Evolutionary conservation across 2,113 vertebrate species (phyloP).

Genomic region (Ploceus nigricollis): DNA sequence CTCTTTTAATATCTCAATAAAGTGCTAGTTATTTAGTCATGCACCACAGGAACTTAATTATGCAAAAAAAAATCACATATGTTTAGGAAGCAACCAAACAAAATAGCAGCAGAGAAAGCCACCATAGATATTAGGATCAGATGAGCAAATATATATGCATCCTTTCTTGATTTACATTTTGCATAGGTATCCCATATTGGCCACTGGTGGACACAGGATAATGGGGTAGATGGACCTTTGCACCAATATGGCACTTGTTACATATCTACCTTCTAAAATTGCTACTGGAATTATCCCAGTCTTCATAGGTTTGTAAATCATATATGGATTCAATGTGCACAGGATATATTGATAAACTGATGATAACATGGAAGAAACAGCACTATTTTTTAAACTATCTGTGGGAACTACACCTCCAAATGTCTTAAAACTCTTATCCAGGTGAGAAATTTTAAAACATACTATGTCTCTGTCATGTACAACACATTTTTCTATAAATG

Average conservation of each 20-base stretch:
- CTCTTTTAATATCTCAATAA: background rate
- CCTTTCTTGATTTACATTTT: background rate
- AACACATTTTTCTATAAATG: background rate
- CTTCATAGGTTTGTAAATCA: background rate
- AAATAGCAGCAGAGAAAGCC: background rate
- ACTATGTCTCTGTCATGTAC: background rate
- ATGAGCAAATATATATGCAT: background rate
- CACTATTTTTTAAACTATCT: background rate
- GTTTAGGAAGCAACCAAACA: background rate
- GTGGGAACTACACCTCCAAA: background rate
- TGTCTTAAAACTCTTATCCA: background rate
- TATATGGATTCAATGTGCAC: fast-evolving
- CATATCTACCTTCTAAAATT: background rate
- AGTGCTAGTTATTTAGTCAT: background rate
- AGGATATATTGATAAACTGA: background rate
- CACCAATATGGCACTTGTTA: background rate
- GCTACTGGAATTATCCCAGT: background rate
- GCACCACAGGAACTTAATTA: background rate
- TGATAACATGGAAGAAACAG: background rate
- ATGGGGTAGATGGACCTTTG: background rate
- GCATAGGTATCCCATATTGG: background rate
- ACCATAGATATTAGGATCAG: background rate
- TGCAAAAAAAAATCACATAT: background rate
- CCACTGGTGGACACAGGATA: background rate
- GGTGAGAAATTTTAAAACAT: background rate